A percentile compares a stretch with the other conserved stretches of the same genome.
phyloP scores from a whole-genome alignment of 2,797 vertebrate species.

The Graptemys geographica region DNA sequence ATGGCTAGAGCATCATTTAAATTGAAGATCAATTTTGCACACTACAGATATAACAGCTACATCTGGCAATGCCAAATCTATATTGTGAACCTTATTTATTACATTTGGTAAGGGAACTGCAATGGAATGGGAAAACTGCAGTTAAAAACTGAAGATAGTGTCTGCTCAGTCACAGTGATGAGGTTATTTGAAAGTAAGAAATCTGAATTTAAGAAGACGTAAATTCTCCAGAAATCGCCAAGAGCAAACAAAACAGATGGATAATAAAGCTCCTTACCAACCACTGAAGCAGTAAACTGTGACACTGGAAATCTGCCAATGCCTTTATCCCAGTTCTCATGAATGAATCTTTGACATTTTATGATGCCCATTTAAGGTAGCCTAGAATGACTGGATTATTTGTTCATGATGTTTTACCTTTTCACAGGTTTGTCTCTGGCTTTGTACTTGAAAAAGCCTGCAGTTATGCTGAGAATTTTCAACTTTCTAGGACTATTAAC shows the following conservation, averaged over 20 bases:
- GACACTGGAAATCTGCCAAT: not conserved
- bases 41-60: not conserved
- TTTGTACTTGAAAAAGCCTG: not conserved
- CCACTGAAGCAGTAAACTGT: not conserved
- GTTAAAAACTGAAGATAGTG: not conserved
- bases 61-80: not conserved
- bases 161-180: conserved; percentile 43
- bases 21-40: not conserved
- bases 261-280: conserved; percentile 33
- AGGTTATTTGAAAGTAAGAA: conserved; percentile 54
- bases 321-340: not conserved
- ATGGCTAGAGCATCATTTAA: not conserved
- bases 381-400: not conserved
- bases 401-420: not conserved
- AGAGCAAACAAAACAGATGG: conserved; percentile 54
- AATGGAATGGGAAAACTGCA: conserved; percentile 40
- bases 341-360: not conserved
- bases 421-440: not conserved
- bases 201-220: conserved; percentile 31
- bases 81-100: conserved; percentile 29
- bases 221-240: conserved; percentile 49
- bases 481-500: conserved; percentile 13
- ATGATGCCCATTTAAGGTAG: not conserved
- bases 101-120: not conserved
- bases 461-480: not conserved